Base-by-base conservation (phyloP, 2,113 vertebrate species). In the Corythornis madagascariensis region DNA sequence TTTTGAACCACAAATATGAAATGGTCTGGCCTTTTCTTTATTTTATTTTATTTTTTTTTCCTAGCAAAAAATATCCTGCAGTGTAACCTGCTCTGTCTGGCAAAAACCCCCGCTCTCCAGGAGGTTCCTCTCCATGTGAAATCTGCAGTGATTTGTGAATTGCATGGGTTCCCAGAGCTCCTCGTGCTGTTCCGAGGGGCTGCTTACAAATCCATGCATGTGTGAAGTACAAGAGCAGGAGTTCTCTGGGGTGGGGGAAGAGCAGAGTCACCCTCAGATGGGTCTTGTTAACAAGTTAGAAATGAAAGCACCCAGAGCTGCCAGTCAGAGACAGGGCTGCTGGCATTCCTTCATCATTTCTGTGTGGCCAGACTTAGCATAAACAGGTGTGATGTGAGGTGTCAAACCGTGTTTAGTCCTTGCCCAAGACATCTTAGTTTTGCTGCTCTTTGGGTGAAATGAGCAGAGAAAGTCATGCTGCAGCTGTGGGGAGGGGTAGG, bases 81-180 rank as follows among this genome's bases (percentile, higher is more conserved):
- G 25, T 2, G 11, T 38, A 50, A 65, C 40, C 67, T 52, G 40
- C 60, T 55, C 50, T 52, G 64, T 35, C 43, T 40, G 20, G 22
- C 20, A 14, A 38, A 38, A 38, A 38, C 38, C 38, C 48, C 21
- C 22, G 15, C 26, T 72, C 25, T 25, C 11, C 45, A 40, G 52
- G 15, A 65, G 45, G 47, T 9, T 1, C 4, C 40, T 9, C 25
- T 19, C 57, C 1, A 0, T 5, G 42, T 8, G 38, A 10, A 38
- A 38, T n/a, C 2, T 1, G 4, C 13, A 10, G 55, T 21, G 60
- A 15, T 56, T 5, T 3, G 2, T 72, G 83, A 42, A 43, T 11
- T 26, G 3, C 19, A 0, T 6, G 42, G 31, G 50, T 8, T n/a
- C 13, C 38, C 45, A 3, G 45, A 38, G 38, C 12, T 0, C n/a